Base-by-base conservation (phyloP, 2,888 invertebrate genomes). In the Tridacna gigas region DNA sequence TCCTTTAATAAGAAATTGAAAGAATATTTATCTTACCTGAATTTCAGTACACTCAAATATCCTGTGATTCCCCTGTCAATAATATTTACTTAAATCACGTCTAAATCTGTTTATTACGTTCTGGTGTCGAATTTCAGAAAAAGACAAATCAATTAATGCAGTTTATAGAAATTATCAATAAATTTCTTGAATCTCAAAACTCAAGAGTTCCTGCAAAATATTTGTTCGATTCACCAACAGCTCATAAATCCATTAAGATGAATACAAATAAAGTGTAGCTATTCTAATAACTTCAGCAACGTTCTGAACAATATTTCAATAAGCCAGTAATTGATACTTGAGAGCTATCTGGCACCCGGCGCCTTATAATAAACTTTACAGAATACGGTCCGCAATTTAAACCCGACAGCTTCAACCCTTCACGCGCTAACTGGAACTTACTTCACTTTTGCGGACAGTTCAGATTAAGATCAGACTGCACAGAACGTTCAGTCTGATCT, bases 261-360 rank as follows among this genome's bases (percentile, higher is more conserved):
- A 71, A 25, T 71, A 51, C 71, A 22, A 71, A 48, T 71, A 11
- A 25, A 71, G 51, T 71, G 47, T 47, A 22, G 71, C 25, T 26
- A 11, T 25, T 47, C 18, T 47, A 12, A 51, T 20, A 48, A 45
- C 69, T 69, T 20, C 69, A 45, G 25, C 45, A 69, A 47, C n/a
- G 45, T 69, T 71, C 26, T 13, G 51, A 71, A 71, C 22, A 71
- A 71, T 71, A 71, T 71, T 71, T 51, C 71, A 71, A 71, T 71
- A 71, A 25, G 0, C 20, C 11, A 47, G 69, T 69, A 69, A 69
- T 69, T 69, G 48, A 69, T 69, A 69, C 69, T 47, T 47, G 69
- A 69, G 69, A 18, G n/a, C 9, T n/a, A 47, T 48, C 37, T 45
- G 28, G 22, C 20, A 47, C 69, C n/a, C 45, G 48, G 48, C 69